Base-by-base conservation (phyloP, 1,140 invertebrate genomes). In the Andrena cerasifolii region DNA sequence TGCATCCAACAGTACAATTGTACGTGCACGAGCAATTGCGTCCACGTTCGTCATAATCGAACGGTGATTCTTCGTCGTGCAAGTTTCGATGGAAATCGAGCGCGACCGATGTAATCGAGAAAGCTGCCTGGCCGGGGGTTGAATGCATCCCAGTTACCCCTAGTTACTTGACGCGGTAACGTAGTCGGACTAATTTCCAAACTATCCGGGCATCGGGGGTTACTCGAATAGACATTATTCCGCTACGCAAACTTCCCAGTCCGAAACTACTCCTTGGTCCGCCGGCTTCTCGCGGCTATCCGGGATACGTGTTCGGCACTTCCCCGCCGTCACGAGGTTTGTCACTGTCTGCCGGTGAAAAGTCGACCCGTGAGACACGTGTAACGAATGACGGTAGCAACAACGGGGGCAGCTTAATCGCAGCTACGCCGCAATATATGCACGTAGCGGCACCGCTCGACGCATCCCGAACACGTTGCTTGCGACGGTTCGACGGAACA, bases 111-210 rank as follows among this genome's bases (percentile, higher is more conserved):
- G 45, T 49, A 49, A 49, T 49, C n/a, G 45, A 49, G 45, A 49
- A 49, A 2, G 45, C 45, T 4, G 45, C 10, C 10, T 14, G 16
- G 8, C 10, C 4, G 14, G 3, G 45, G 8, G 54, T 62, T 62
- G 59, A 71, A 71, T 70, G 31, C 43, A 49, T 62, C 70, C 58
- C 33, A 61, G 74, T 73, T 81, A 68, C 53, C 76, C 24, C 8
- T 43, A 68, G 81, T 83, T 83, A 53, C 67, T 33, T 40, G 62
- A 76, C 47, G 67, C 51, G 53, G 67, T 53, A 65, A 67, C 68
- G n/a, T 72, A 49, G 83, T 74, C 62, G 63, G 45, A 77, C 72
- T 85, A 84, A 84, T 85, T 85, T 81, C 65, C 63, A 84, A 85
- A 85, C 83, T 83, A 80, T 83, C 47, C 73, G 43, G 36, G 73